Percentiles rank a stretch among this genome's conserved stretches.
Evolutionary conservation across 2,113 vertebrate genomes (phyloP).

Genomic region (Alces alces): DNA sequence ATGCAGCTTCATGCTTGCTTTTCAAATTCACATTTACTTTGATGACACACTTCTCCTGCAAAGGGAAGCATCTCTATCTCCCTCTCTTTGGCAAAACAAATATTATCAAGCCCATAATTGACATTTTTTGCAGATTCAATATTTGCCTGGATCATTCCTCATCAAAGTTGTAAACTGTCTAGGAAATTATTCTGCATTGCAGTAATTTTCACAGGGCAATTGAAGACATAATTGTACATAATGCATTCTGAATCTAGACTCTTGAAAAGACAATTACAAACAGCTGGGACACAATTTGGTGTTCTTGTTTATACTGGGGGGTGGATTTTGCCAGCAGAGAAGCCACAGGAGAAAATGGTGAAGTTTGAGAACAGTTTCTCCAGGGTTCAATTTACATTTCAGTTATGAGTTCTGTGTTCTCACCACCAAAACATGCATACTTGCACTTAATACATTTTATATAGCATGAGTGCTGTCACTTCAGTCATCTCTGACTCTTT

Average conservation of each 20-base stretch:
- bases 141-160: not conserved
- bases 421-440: not conserved
- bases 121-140: not conserved
- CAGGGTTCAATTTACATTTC: not conserved
- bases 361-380: not conserved
- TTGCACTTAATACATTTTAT: not conserved
- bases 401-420: not conserved
- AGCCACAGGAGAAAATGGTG: not conserved
- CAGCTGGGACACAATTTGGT: not conserved
- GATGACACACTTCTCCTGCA: not conserved
- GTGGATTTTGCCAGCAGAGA: not conserved
- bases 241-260: not conserved
- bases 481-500: not conserved
- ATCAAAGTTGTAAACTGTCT: not conserved
- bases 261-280: not conserved
- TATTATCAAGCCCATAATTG: not conserved
- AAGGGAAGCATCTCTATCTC: not conserved
- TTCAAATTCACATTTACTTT: not conserved
- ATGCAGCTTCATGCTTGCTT: not conserved
- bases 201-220: not conserved
- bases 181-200: not conserved
- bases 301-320: not conserved
- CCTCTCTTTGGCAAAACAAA: not conserved
- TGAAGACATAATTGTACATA: not conserved
- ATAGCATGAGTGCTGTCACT: not conserved